A percentile compares a stretch with the other conserved stretches of the same genome.
phyloP scores from a whole-genome alignment of 2,888 invertebrate genomes.

The Bombylius discolor region DNA sequence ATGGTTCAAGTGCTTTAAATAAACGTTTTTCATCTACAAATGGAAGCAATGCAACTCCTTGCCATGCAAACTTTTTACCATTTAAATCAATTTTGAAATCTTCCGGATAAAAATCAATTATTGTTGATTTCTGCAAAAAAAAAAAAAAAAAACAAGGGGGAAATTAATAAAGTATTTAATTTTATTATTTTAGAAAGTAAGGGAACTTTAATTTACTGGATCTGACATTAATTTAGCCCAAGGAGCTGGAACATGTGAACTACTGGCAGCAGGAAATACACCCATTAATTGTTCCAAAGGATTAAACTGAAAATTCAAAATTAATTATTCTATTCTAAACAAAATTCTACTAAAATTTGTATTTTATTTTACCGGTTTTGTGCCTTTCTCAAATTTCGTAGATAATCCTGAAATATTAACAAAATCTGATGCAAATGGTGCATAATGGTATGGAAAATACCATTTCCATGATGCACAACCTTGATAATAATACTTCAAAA shows the following conservation, averaged over 20 bases:
- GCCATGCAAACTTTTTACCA: conserved; percentile 99
- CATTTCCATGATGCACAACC: conserved; percentile 99
- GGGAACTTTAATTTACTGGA: conserved; percentile 54
- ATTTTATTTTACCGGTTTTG: conserved; percentile 55
- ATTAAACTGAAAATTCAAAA: conserved; percentile 53
- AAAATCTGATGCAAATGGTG: conserved; percentile 99
- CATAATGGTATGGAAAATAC: conserved; percentile 99
- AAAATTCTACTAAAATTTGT: background rate
- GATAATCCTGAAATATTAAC: conserved; percentile 75
- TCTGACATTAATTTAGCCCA: conserved; percentile 91
- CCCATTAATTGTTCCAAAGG: conserved; percentile 99
- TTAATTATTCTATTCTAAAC: background rate
- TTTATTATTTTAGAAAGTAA: background rate
- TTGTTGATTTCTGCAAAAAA: conserved; percentile 62
- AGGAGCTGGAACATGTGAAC: conserved; percentile 80
- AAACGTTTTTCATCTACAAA: conserved; percentile 92
- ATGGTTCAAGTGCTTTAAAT: conserved; percentile 67
- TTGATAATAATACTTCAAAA: conserved; percentile 96
- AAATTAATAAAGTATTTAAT: background rate
- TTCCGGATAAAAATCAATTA: conserved; percentile 97
- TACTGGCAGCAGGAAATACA: conserved; percentile 96
- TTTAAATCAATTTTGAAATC: conserved; percentile 97
- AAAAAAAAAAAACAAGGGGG: background rate
- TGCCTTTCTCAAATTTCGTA: conserved; percentile 76
- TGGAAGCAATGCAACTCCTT: conserved; percentile 93